phyloP scores from a whole-genome alignment of 2,797 vertebrate genomes.

The Dicrostonyx torquatus region DNA sequence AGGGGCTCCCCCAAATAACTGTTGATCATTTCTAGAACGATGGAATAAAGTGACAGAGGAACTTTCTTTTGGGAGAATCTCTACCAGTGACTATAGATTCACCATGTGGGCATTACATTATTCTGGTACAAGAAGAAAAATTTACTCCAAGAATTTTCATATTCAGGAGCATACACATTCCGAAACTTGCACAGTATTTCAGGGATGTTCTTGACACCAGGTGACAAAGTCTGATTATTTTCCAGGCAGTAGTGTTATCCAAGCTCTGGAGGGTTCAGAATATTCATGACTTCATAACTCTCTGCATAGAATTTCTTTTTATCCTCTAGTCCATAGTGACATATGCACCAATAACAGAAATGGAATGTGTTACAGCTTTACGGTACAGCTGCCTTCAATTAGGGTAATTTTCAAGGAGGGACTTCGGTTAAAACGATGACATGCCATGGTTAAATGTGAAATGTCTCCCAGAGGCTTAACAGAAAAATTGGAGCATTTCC shows the following conservation, averaged over 20 bases:
- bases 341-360: background rate
- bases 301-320: background rate
- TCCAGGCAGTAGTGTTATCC: background rate
- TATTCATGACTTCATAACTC: background rate
- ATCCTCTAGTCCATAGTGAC: background rate
- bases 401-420: background rate
- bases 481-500: background rate
- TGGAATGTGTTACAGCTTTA: background rate
- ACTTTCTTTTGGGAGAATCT: background rate
- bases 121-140: conserved; percentile 20
- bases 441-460: background rate
- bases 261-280: background rate
- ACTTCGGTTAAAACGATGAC: background rate
- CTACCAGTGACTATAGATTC: background rate
- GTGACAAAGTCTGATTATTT: background rate
- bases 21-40: background rate
- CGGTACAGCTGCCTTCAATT: background rate
- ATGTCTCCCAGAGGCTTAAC: background rate
- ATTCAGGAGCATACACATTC: background rate
- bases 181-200: background rate
- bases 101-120: background rate
- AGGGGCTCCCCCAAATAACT: background rate
- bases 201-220: background rate
- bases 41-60: conserved; percentile 16
- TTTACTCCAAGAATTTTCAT: background rate